Percentiles rank a stretch among this genome's conserved stretches.
Evolutionary conservation across 2,797 vertebrate species (phyloP).

Genomic region (Hypotaenidia philippensis): DNA sequence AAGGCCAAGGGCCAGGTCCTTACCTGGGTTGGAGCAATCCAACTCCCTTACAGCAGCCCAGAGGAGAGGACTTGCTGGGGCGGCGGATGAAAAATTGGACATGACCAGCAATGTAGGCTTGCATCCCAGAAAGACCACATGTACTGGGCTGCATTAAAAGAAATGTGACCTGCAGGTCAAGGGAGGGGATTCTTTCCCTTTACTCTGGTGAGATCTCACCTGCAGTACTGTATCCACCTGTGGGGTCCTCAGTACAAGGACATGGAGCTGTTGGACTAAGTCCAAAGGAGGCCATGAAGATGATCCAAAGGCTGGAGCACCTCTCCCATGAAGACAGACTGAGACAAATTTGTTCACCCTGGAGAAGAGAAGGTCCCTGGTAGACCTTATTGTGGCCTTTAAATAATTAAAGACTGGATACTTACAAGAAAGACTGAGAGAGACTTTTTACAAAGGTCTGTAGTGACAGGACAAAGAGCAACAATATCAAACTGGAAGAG

Average conservation of each 20-base stretch:
- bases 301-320: not conserved
- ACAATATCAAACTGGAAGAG: not conserved
- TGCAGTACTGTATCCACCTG: fast-evolving
- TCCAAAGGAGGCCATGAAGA: not conserved
- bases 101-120: fast-evolving
- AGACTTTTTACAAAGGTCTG: not conserved
- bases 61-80: not conserved
- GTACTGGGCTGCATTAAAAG: not conserved
- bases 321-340: not conserved
- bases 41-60: too few relatives aligned
- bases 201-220: fast-evolving
- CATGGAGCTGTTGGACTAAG: fast-evolving
- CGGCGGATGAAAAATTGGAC: fast-evolving
- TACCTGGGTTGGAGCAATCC: not conserved
- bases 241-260: not conserved
- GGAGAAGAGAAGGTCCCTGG: not conserved
- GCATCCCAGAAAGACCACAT: not conserved
- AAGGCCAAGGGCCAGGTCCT: not conserved
- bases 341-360: too few relatives aligned
- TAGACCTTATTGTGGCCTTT: not conserved
- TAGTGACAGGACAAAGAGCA: not conserved
- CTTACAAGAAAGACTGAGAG: not conserved
- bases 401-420: not conserved
- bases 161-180: fast-evolving
- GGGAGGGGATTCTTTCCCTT: not conserved